Base-by-base conservation (phyloP, 2,113 vertebrate genomes). In the Tor tambroides region DNA sequence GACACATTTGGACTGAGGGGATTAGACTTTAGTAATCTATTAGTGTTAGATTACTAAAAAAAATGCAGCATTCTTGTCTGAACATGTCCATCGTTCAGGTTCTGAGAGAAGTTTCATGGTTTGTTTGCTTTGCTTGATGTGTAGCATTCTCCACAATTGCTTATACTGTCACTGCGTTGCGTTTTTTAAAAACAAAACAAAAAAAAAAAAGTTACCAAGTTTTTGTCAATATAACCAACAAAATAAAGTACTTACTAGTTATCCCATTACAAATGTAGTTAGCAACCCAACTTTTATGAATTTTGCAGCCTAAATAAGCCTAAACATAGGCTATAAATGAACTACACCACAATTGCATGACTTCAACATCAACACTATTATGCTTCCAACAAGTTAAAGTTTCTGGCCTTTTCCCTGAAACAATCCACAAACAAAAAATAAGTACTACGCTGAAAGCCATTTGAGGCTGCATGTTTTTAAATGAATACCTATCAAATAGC, bases 41-140 rank as follows among this genome's bases (percentile, higher is more conserved):
- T 9, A 83, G 49, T 85, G 67, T 11, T 76, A 87, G 14, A 59
- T 59, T 23, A 59, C 56, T 3, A 30, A 54, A n/a, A 15, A n/a
- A 80, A 67, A 63, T 23, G 85, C 1, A 38, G 5, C 26, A 63
- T 35, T 80, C 91, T 67, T 71, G 93, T 91, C 88, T 54, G 85
- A 85, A 89, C 93, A 87, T 38, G 92, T 87, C 88, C 65, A 89
- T 90, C 80, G 83, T 87, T 83, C 61, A 76, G 12, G 85, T 85
- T 80, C 85, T 75, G 89, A 91, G 88, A 83, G 69, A 88, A 83
- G 81, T 84, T 85, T 86, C 14, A 86, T 21, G 43, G 80, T 54
- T 84, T 85, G 86, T 89, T 90, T 89, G 63, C 88, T 87, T 88
- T 86, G 80, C 85, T 56, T 84, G 32, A 87, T 86, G 87, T 90